Evolutionary conservation across 2,888 invertebrate genomes (phyloP).

Genomic region (Neoascia interrupta): DNA sequence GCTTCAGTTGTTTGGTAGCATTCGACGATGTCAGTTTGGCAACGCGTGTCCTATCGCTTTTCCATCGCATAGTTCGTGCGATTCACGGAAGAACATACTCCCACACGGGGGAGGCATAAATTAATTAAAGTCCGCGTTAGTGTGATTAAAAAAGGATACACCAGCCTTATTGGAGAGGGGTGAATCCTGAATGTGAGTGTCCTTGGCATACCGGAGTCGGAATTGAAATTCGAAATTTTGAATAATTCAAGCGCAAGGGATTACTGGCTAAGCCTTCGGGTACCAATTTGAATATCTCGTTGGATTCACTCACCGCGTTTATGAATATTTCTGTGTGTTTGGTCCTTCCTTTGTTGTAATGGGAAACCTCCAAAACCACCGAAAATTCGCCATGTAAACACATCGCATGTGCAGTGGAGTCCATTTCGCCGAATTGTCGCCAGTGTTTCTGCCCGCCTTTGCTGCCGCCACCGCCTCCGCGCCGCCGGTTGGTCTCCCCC

Average conservation of each 20-base stretch:
- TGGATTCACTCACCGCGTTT: background rate
- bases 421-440: conserved; percentile 24
- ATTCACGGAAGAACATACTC: conserved; percentile 31
- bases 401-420: conserved; percentile 61
- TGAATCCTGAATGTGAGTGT: conserved; percentile 25
- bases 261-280: conserved; percentile 34
- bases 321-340: conserved; percentile 28
- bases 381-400: conserved; percentile 49
- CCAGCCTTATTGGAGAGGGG: background rate
- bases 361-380: conserved; percentile 28
- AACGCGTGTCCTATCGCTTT: conserved; percentile 19
- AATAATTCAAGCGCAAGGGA: conserved; percentile 59
- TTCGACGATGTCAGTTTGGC: conserved; percentile 55
- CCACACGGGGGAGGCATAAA: conserved; percentile 56
- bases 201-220: conserved; percentile 28
- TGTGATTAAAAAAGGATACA: conserved; percentile 38
- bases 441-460: background rate
- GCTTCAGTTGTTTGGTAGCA: conserved; percentile 63
- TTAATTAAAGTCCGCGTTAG: conserved; percentile 59
- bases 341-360: conserved; percentile 43
- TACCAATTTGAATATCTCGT: conserved; percentile 29
- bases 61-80: conserved; percentile 25
- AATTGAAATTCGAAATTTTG: conserved; percentile 58
- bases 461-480: background rate
- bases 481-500: conserved; percentile 5